phyloP scores from a whole-genome alignment of 2,113 vertebrate genomes.

The Rhizomys pruinosus region DNA sequence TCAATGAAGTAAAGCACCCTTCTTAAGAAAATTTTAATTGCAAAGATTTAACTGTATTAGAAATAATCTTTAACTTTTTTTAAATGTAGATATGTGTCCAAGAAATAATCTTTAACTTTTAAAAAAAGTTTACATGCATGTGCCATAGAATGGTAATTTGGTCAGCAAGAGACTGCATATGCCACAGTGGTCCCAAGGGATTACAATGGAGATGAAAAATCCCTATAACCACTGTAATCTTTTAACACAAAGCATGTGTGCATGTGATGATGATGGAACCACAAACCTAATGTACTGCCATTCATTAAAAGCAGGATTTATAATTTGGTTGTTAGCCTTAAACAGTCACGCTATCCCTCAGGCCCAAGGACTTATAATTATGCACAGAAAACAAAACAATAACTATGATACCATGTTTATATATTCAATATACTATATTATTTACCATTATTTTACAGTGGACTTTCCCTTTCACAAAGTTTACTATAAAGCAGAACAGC shows the following conservation, averaged over 20 bases:
- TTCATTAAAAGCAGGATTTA: too few species aligned
- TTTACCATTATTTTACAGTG: neutral
- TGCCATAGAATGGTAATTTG: neutral
- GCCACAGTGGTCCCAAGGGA: neutral
- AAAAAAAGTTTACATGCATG: neutral
- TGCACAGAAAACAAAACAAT: neutral
- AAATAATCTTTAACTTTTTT: too few species aligned
- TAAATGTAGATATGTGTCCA: too few species aligned
- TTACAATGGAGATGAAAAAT: neutral
- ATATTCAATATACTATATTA: neutral
- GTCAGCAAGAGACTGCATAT: neutral
- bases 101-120: neutral
- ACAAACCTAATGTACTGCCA: neutral
- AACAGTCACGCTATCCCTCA: too few species aligned
- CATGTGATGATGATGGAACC: neutral
- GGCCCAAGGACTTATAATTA: too few species aligned
- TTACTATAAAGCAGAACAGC: neutral
- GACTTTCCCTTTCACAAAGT: too few species aligned
- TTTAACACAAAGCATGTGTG: neutral
- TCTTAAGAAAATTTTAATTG: neutral
- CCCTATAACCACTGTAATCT: neutral
- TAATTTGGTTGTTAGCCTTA: too few species aligned
- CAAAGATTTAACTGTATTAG: neutral
- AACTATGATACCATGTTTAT: neutral
- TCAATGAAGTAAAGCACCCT: neutral